Evolutionary conservation across 1,140 invertebrate genomes (phyloP).

Genomic region (Nixonia krombeini): DNA sequence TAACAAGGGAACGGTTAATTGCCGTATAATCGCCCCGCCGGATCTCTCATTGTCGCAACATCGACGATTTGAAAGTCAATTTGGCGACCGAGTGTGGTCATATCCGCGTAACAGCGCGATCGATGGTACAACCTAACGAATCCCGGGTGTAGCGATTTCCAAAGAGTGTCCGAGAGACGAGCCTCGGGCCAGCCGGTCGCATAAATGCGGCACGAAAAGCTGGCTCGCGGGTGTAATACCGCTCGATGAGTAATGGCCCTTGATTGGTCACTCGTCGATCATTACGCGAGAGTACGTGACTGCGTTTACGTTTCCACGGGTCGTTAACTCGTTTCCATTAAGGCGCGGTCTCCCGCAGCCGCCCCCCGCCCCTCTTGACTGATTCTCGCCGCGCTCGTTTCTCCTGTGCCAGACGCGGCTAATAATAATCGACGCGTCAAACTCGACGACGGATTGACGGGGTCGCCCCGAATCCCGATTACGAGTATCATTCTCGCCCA

Average conservation of each 20-base stretch:
- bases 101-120: neutral
- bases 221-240: slow-evolving; percentile 32
- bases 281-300: slow-evolving; percentile 64
- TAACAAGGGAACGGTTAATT: too few relatives aligned
- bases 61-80: neutral
- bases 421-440: slow-evolving; percentile 37
- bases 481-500: neutral
- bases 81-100: too few relatives aligned
- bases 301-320: slow-evolving; percentile 64
- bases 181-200: slow-evolving; percentile 8
- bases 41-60: neutral
- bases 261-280: slow-evolving; percentile 67
- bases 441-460: slow-evolving; percentile 34
- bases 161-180: slow-evolving; percentile 13
- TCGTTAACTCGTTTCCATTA: slow-evolving; percentile 68
- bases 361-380: slow-evolving; percentile 35
- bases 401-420: slow-evolving; percentile 25
- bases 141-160: slow-evolving; percentile 6
- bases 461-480: neutral
- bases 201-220: slow-evolving; percentile 34
- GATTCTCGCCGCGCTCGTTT: slow-evolving; percentile 37
- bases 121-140: slow-evolving; percentile 4
- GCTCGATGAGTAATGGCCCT: slow-evolving; percentile 58
- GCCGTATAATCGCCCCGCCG: too few relatives aligned
- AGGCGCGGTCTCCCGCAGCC: slow-evolving; percentile 58